Evolutionary conservation across 2,797 vertebrate genomes (phyloP), one percentile per base, ranked within the genome.

Genomic region (Ibycter americanus): DNA sequence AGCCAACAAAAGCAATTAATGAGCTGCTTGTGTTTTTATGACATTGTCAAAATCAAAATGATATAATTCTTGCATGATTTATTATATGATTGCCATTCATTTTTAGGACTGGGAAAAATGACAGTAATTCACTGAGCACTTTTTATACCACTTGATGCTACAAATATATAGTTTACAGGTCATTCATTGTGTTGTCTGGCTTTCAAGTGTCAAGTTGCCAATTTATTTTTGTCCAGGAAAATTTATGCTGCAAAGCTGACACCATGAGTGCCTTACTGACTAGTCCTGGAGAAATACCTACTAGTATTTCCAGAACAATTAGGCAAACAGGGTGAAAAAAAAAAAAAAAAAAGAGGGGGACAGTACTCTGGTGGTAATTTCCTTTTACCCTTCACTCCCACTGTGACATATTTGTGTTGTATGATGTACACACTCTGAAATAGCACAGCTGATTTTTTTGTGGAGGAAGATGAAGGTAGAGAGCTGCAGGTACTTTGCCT

Each of bases 1-100:
- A 63, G 52, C 23, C 18, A 55, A 8, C 12, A 76, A 91, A 92
- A 96, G 51, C 87, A 95, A 94, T 88, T 93, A 58, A 96, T 91
- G 49, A 95, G 18, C 34, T 79, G 15, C 51, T 80, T 89, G 14
- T 83, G 87, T 44, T 93, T 97, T 96, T 92, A 56, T 93, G 93
- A 82, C 68, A 87, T 84, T 94, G 38, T 78, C 83, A 87, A 74
- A 91, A 93, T 11, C 16, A 84, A 93, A 81, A 83, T 87, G 19
- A 36, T 90, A 51, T 47, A 1, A 17, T 66, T 93, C 32, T 87
- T 91, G 36, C 52, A 38, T 74, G 49, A 93, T 85, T 96, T 2
- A 21, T 78, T 94, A 44, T 87, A 91, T 86, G 92, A 90, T 66
- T 94, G 67, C n/a, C 59, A 88, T 65, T 90, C 19, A 77, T 84